A percentile compares a stretch with the other conserved stretches of the same genome.
Conservation (phyloP, 2,888 invertebrate species). For the Mythimna albipuncta region DNA sequence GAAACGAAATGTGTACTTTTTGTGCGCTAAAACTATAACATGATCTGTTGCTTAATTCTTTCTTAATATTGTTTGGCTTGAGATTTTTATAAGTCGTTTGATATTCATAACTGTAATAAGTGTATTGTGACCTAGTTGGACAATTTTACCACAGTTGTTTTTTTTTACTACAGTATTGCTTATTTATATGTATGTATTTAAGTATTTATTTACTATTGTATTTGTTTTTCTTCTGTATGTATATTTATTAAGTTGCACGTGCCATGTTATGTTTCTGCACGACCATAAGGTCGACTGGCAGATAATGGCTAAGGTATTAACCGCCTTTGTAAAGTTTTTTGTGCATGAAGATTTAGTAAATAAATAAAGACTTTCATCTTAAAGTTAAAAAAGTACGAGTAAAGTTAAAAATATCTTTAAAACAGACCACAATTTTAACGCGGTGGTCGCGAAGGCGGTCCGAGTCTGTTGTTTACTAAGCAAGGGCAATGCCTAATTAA, state of each 20-base stretch:
- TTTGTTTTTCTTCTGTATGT: no score
- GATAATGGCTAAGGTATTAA: no score
- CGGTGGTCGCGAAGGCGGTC: slow-evolving; percentile 34
- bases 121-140: background rate
- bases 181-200: no score
- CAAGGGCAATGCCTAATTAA: slow-evolving; percentile 73
- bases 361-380: background rate
- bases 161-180: no score
- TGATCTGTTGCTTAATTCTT: background rate
- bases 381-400: background rate
- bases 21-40: background rate
- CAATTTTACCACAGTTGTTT: no score
- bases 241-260: no score
- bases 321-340: no score
- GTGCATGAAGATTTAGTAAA: no score
- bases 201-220: no score
- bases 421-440: slow-evolving; percentile 13
- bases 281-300: no score
- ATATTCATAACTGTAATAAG: background rate
- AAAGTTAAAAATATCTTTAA: background rate
- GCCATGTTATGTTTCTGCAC: no score
- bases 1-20: slow-evolving; percentile 12
- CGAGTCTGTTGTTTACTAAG: slow-evolving; percentile 70
- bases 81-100: background rate
- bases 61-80: background rate